These are phyloP conservation scores for Propithecus perrieri DNA, from an alignment of 2,797 vertebrate genomes.

Conservation along the genomic window DNA sequence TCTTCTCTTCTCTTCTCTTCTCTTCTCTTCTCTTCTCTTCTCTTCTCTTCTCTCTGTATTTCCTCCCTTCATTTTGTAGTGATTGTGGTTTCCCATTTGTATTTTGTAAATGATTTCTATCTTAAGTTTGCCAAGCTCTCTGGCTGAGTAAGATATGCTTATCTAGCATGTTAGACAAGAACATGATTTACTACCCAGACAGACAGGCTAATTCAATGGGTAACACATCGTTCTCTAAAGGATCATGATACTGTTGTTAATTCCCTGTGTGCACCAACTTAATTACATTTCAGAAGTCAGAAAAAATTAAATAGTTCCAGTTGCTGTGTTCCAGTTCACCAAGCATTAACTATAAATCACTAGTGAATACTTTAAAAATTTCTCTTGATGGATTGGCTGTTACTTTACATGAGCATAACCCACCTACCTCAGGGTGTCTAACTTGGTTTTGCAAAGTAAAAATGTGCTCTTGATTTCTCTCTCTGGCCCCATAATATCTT, in stretches of 20 bases:
- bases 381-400: constrained; percentile 53
- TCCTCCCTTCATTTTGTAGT: constrained; percentile 20
- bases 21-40: too few species aligned
- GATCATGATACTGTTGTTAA: constrained; percentile 57
- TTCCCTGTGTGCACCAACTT: constrained; percentile 60
- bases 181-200: constrained; percentile 57
- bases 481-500: constrained; percentile 52
- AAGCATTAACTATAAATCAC: constrained; percentile 65
- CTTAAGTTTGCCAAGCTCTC: constrained; percentile 22
- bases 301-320: constrained; percentile 61
- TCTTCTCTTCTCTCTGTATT: neutral
- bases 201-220: constrained; percentile 41
- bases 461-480: constrained; percentile 59
- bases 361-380: constrained; percentile 47
- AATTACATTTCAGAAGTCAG: constrained; percentile 73
- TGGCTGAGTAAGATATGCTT: constrained; percentile 54
- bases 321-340: constrained; percentile 64
- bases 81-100: constrained; percentile 48
- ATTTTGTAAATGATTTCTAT: constrained; percentile 54
- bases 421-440: constrained; percentile 46
- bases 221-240: constrained; percentile 55
- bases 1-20: neutral
- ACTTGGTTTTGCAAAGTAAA: constrained; percentile 55
- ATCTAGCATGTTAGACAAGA: constrained; percentile 53
- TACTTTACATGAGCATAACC: constrained; percentile 66